phyloP scores from a whole-genome alignment of 2,888 invertebrate genomes.

The Meteorus cinctellus region DNA sequence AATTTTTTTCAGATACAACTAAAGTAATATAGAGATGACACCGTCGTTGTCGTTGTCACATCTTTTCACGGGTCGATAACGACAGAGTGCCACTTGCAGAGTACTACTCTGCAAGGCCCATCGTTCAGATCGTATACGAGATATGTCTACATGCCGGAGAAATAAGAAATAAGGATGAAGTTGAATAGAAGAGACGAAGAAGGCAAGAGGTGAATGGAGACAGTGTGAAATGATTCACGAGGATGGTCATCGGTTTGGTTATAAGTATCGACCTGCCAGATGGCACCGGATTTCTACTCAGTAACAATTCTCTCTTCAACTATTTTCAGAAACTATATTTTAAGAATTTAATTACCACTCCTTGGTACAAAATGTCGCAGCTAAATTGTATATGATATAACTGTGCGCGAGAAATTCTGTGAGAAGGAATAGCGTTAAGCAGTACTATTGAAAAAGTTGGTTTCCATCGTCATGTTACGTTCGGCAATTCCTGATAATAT shows the following conservation, averaged over 20 bases:
- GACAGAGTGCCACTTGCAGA: constrained; percentile 18
- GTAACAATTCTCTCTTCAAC: constrained; percentile 41
- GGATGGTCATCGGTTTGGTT: constrained; percentile 34
- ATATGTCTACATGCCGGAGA: background rate
- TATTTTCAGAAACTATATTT: constrained; percentile 57
- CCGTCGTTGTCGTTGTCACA: background rate
- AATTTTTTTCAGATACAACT: no score
- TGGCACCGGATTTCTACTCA: constrained; percentile 49
- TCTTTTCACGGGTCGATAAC: constrained; percentile 37
- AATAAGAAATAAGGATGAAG: background rate
- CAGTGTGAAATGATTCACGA: constrained; percentile 50
- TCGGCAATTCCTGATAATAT: no score
- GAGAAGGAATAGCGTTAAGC: no score
- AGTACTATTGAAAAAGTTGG: no score
- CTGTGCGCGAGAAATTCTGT: background rate
- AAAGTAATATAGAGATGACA: background rate
- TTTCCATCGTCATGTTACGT: no score
- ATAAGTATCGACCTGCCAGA: constrained; percentile 55
- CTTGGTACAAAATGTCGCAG: constrained; percentile 36
- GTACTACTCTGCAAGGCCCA: constrained; percentile 26
- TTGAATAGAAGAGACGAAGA: background rate
- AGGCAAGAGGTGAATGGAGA: constrained; percentile 11
- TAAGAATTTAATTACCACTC: constrained; percentile 56
- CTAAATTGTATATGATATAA: constrained; percentile 13
- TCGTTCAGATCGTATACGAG: constrained; percentile 31